Evolutionary conservation across 2,888 invertebrate genomes (phyloP).

Genomic region (Drosophila stalkeri): DNA sequence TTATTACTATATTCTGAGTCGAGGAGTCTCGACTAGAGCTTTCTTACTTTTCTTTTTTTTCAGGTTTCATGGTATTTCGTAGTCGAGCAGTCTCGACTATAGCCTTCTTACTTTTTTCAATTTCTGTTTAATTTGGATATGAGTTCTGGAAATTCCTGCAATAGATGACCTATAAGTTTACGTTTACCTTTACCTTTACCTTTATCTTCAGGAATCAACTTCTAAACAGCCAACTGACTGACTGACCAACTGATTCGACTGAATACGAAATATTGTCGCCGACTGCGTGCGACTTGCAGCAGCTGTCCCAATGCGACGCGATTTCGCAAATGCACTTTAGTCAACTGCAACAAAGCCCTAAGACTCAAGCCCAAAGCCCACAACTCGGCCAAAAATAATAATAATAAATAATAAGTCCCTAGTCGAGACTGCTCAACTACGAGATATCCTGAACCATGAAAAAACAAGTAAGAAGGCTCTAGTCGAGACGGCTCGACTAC

Average conservation of each 20-base stretch:
- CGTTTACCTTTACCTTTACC: neutral
- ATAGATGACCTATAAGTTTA: constrained; percentile 23
- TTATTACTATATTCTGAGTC: too few relatives aligned
- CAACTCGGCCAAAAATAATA: neutral
- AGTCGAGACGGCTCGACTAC: too few relatives aligned
- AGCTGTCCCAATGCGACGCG: constrained; percentile 18
- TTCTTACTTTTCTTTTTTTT: too few relatives aligned
- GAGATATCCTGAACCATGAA: too few relatives aligned
- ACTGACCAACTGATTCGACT: neutral
- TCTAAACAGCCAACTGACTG: too few relatives aligned
- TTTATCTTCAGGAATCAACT: neutral
- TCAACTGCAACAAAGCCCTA: constrained; percentile 2
- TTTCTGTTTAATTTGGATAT: constrained; percentile 4
- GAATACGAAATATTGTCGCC: constrained; percentile 3
- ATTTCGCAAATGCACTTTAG: constrained; percentile 28
- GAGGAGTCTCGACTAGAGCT: too few relatives aligned
- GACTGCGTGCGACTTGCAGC: constrained; percentile 23
- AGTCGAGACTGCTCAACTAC: too few relatives aligned
- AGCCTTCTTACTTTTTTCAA: too few relatives aligned
- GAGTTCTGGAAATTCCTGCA: constrained; percentile 29
- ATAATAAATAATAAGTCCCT: too few relatives aligned
- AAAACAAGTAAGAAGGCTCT: too few relatives aligned
- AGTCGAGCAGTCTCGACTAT: too few relatives aligned
- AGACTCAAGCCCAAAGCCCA: neutral
- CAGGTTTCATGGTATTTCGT: too few relatives aligned